Percentiles rank a stretch among this genome's conserved stretches.
These are phyloP conservation scores for Chrysogorgia sp. DNA, from an alignment of 92 coral and sea anemone species.

Conservation along the genomic window DNA sequence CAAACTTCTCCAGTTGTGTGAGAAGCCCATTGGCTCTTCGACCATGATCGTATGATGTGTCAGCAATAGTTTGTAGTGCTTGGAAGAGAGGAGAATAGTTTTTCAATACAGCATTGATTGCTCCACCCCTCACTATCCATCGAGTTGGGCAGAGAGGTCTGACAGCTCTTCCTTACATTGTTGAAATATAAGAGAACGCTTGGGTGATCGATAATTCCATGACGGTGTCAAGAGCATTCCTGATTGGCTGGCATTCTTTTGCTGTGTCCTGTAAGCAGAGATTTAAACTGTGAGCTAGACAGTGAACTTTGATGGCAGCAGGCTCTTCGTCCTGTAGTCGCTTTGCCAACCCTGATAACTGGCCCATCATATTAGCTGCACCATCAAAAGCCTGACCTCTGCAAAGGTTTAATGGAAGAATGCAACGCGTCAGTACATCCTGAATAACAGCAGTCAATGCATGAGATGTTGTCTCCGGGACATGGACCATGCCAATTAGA, in stretches of 20 bases:
- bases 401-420: slow-evolving; percentile 21
- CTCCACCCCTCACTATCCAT: slow-evolving; percentile 41
- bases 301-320: slow-evolving; percentile 50
- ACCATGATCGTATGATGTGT: slow-evolving; percentile 33
- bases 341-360: slow-evolving; percentile 38
- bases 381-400: slow-evolving; percentile 45
- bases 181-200: slow-evolving; percentile 40
- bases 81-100: slow-evolving; percentile 24
- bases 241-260: slow-evolving; percentile 31
- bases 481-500: neutral
- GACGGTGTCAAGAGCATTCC: slow-evolving; percentile 51
- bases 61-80: slow-evolving; percentile 22
- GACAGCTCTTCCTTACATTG: slow-evolving; percentile 12
- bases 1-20: slow-evolving; percentile 40
- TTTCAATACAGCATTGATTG: slow-evolving; percentile 46
- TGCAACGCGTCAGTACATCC: slow-evolving; percentile 15
- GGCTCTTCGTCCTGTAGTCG: slow-evolving; percentile 51
- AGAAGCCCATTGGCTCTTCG: slow-evolving; percentile 19
- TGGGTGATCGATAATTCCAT: slow-evolving; percentile 51
- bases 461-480: neutral
- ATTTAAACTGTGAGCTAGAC: slow-evolving; percentile 50
- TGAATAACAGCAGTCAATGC: neutral
- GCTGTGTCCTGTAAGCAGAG: slow-evolving; percentile 43
- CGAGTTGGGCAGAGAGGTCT: slow-evolving; percentile 47
- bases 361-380: slow-evolving; percentile 52